Conservation (phyloP, 92 coral and sea anemone genomes). For the Epizoanthus ramosus region DNA sequence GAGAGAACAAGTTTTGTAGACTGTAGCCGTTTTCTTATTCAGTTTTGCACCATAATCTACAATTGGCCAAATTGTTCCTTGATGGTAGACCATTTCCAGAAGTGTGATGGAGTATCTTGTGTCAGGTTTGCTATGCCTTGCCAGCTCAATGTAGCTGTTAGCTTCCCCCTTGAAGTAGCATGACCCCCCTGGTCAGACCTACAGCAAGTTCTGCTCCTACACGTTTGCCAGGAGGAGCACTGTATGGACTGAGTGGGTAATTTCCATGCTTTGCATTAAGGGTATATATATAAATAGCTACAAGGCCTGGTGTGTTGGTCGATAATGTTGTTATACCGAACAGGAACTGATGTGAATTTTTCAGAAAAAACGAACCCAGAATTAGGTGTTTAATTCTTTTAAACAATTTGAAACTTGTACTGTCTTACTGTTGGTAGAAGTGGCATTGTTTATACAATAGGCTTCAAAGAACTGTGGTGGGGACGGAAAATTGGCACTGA, state of each 20-base stretch:
- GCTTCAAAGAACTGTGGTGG: no score
- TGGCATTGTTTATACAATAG: no score
- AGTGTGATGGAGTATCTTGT: no score
- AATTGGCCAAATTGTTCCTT: not conserved
- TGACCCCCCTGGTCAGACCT: constrained; percentile 3
- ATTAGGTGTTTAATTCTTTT: no score
- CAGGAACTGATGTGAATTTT: no score
- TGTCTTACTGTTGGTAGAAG: no score
- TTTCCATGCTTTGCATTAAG: not conserved
- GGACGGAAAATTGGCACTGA: no score
- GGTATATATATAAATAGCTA: not conserved
- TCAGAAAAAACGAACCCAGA: no score
- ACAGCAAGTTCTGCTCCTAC: not conserved
- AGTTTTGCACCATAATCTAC: not conserved
- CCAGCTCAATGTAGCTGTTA: constrained; percentile 4
- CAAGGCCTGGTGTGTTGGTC: not conserved
- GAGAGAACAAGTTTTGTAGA: no score
- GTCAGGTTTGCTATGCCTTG: not conserved
- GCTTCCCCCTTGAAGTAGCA: not conserved
- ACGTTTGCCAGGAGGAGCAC: not conserved
- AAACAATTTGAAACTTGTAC: no score
- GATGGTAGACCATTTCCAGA: not conserved
- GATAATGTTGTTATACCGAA: no score
- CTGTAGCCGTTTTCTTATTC: no score
- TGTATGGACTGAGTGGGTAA: not conserved